Evolutionary conservation across 2,113 vertebrate species (phyloP), one percentile per base, ranked within the genome.

Genomic region (Martes martes): DNA sequence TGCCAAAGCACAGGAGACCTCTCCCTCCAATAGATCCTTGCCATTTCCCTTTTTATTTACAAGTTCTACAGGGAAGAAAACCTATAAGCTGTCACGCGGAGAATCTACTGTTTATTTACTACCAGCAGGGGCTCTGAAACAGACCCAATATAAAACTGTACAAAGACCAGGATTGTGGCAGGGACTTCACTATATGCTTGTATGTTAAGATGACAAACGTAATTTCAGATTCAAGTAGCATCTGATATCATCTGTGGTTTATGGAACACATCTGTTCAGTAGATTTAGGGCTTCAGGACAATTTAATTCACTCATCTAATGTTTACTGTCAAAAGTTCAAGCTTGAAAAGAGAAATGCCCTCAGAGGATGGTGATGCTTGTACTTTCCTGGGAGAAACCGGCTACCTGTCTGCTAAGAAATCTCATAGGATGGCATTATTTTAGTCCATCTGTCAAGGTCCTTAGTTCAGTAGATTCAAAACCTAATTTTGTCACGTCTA

Each of bases 91-190:
- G 33, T 55, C 36, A 87, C 5, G 13, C 9, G 36, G 23, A 93
- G 55, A 82, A 90, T 67, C 65, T 93, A 76, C 65, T 82, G 36
- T 78, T 83, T 95, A 76, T 84, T 96, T 89, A 95, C 55, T 74
- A 89, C 42, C 24, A 86, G 39, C 8, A 61, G 28, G 33, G 8
- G 15, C 78, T 97, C 50, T 79, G 39, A 59, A 91, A 74, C 28
- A 89, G 24, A 91, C 6, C 18, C 50, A 36, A 7, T 18, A 50
- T 7, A 92, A 96, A 95, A 90, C 19, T 71, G 16, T 57, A 28
- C 14, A 65, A 87, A 92, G 36, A 61, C 7, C 21, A 93, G 31
- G 28, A 91, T 11, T 11, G 31, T 39, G 16, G 42, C 33, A 88
- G 83, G 73, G 42, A 92, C 67, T 61, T 47, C 39, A 80, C 28